These are phyloP conservation scores for Hydrolagus colliei DNA, from an alignment of 2,797 vertebrate genomes.

Conservation along the genomic window DNA sequence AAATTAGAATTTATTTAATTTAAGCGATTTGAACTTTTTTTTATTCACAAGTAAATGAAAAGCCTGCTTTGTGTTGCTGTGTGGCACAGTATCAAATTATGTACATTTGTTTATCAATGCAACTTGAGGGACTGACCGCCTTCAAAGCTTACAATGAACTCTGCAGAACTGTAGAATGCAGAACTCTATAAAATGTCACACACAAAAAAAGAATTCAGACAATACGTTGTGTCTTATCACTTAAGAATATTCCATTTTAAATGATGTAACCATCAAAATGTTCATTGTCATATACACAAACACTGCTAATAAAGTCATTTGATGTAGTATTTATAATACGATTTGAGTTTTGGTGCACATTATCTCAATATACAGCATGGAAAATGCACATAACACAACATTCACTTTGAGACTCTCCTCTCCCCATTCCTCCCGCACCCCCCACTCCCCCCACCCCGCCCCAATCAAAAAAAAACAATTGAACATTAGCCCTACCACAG, in stretches of 20 bases:
- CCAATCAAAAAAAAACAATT: constrained; percentile 43
- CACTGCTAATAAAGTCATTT: constrained; percentile 64
- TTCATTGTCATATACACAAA: constrained; percentile 61
- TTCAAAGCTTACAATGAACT: neutral
- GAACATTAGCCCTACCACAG: constrained; percentile 67
- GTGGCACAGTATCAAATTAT: constrained; percentile 78
- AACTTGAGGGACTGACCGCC: neutral
- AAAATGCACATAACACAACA: constrained; percentile 62
- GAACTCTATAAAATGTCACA: neutral
- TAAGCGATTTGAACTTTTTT: constrained; percentile 40
- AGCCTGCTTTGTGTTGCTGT: constrained; percentile 68
- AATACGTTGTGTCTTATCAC: neutral
- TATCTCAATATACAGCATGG: constrained; percentile 65
- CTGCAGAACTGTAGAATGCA: neutral
- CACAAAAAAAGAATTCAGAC: constrained; percentile 1
- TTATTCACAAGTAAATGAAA: constrained; percentile 82
- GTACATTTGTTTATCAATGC: constrained; percentile 60
- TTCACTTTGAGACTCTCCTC: constrained; percentile 45
- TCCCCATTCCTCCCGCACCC: no score
- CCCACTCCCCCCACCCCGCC: no score
- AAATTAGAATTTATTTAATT: neutral
- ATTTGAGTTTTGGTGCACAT: constrained; percentile 60
- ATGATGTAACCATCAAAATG: constrained; percentile 30
- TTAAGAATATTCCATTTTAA: constrained; percentile 27
- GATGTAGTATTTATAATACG: constrained; percentile 65